These are phyloP conservation scores for Pangasianodon hypophthalmus DNA, from an alignment of 2,113 vertebrate species.

Conservation along the genomic window DNA sequence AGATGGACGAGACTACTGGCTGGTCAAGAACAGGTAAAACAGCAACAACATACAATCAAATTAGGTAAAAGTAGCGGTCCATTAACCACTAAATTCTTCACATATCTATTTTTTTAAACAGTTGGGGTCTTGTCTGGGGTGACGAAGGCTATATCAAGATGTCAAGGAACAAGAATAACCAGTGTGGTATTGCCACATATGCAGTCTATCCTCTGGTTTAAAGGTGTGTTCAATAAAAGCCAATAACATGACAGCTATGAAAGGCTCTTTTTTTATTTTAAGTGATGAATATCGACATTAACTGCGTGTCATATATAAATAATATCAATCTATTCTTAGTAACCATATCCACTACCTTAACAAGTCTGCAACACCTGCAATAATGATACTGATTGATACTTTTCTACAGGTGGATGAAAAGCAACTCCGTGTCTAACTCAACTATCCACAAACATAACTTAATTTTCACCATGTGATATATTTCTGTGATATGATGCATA, in stretches of 20 bases:
- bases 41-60: neutral
- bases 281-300: neutral
- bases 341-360: no score
- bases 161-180: conserved; percentile 74
- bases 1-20: conserved; percentile 67
- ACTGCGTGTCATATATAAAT: no score
- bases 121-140: conserved; percentile 76
- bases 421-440: no score
- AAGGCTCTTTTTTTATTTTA: neutral
- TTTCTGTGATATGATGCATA: no score
- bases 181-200: conserved; percentile 75
- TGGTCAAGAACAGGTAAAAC: conserved; percentile 79
- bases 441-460: no score
- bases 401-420: no score
- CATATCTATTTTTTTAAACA: conserved; percentile 48
- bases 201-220: conserved; percentile 76
- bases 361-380: no score
- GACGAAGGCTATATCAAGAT: conserved; percentile 75
- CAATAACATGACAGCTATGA: neutral
- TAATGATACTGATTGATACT: no score
- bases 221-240: conserved; percentile 3
- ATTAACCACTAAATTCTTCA: neutral
- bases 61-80: no score
- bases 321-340: no score
- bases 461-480: no score